Evolutionary conservation across 2,888 invertebrate genomes (phyloP), one percentile per base, ranked within the genome.

Genomic region (Eilema caniola): DNA sequence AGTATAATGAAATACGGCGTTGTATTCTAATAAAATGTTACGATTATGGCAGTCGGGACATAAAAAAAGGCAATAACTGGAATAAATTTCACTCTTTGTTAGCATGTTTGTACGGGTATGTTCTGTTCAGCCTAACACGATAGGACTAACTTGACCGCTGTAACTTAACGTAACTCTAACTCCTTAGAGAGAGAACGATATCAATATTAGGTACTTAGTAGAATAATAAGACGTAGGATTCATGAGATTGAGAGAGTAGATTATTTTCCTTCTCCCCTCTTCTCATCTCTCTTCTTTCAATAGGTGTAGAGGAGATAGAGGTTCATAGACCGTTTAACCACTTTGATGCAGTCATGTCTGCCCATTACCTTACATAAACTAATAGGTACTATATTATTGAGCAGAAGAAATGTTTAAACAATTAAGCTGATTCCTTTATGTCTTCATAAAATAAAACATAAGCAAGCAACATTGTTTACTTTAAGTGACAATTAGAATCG

Each of bases 401-500:
- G 5, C 20, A 20, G 14, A 16, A 3, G 20, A 41, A 41, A 41
- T 62, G 16, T 24, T 41, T 24, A 62, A 12, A 16, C 16, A 62
- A 10, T 37, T 24, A 62, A 10, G 16, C 37, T 23, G 20, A 37
- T 1, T 33, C 24, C 16, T 24, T 41, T 24, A 24, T 62, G 23
- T n/a, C 69, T 53, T 60, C 20, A 47, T 47, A 47, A 47, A 71
- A 63, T 47, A 63, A 63, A 63, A 53, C 41, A 7, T 11, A 20
- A 20, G n/a, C 53, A 28, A 63, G 7, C 69, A 69, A 12, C 47
- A 62, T 56, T 76, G 59, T 37, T 63, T 64, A 41, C 59, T 73
- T 69, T 62, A 69, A 75, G 67, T 64, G 69, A 79, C 77, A 75
- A 73, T 73, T 66, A 68, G 66, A 72, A 71, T 70, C 70, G 72